Evolutionary conservation across 2,797 vertebrate species (phyloP).

Genomic region (Pangasius macronema): DNA sequence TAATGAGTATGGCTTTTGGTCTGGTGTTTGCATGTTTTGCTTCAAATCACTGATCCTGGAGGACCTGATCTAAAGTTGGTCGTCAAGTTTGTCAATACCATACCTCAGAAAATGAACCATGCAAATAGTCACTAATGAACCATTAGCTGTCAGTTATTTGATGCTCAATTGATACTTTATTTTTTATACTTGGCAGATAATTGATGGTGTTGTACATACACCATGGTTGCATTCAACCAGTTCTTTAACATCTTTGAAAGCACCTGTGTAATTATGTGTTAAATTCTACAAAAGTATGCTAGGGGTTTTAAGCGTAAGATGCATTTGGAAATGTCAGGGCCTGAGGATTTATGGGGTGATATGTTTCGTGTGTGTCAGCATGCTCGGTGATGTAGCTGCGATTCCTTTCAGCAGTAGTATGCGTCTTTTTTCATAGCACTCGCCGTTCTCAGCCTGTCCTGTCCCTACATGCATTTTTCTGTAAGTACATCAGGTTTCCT

Average conservation of each 20-base stretch:
- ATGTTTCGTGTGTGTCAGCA: conserved; percentile 72
- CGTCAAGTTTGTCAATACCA: background rate
- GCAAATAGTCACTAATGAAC: conserved; percentile 46
- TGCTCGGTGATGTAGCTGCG: conserved; percentile 62
- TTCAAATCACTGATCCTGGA: background rate
- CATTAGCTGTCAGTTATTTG: conserved; percentile 66
- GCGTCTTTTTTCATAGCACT: conserved; percentile 36
- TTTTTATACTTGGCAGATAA: conserved; percentile 68
- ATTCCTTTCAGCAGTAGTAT: conserved; percentile 56
- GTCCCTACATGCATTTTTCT: conserved; percentile 43
- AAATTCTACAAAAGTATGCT: conserved; percentile 59
- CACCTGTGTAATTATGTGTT: conserved; percentile 69
- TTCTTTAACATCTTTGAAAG: conserved; percentile 51
- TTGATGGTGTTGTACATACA: conserved; percentile 73
- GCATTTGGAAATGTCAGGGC: conserved; percentile 69
- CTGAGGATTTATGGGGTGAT: conserved; percentile 68
- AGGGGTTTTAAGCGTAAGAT: conserved; percentile 60
- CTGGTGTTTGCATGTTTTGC: background rate
- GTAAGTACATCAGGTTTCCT: conserved; percentile 64
- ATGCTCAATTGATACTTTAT: conserved; percentile 64
- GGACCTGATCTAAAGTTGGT: background rate
- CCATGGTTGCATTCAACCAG: conserved; percentile 55
- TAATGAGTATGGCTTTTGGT: background rate
- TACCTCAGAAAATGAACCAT: conserved; percentile 6
- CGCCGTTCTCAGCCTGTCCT: conserved; percentile 28